Conservation (phyloP, 2,888 invertebrate genomes). For the Pollenia griseotomentosa region DNA sequence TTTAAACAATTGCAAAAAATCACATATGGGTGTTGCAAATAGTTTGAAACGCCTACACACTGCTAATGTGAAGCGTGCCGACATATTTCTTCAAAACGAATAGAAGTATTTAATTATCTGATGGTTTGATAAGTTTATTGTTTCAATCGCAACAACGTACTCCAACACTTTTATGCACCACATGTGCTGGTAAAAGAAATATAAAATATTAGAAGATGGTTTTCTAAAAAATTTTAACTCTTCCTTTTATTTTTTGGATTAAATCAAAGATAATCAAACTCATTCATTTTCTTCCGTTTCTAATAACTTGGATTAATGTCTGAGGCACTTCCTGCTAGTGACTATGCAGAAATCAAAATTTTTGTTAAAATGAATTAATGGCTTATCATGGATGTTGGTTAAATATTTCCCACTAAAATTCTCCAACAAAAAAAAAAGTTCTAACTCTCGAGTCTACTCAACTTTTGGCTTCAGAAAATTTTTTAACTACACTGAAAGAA, state of each 20-base stretch:
- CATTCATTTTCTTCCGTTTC: constrained; percentile 1
- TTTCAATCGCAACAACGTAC: constrained; percentile 1
- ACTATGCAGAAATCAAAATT: neutral
- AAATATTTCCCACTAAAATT: too few relatives aligned
- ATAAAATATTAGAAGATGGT: neutral
- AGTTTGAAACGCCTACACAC: constrained; percentile 61
- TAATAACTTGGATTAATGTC: neutral
- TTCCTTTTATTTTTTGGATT: too few relatives aligned
- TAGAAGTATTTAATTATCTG: constrained; percentile 60
- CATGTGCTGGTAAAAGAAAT: neutral
- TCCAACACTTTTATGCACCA: neutral
- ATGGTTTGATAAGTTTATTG: constrained; percentile 69
- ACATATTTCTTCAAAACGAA: constrained; percentile 58
- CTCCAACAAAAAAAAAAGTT: too few relatives aligned
- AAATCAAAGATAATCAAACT: too few relatives aligned
- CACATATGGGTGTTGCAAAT: constrained; percentile 55
- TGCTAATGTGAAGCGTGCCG: constrained; percentile 67
- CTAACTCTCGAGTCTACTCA: too few relatives aligned
- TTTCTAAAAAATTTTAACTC: too few relatives aligned
- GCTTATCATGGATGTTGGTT: too few relatives aligned
- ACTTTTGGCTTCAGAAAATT: too few relatives aligned
- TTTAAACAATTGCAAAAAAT: neutral
- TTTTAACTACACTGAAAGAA: too few relatives aligned
- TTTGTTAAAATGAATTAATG: neutral
- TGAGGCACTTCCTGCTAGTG: constrained; percentile 2